Conservation (phyloP, 2,113 vertebrate species). For the Hipposideros armiger region DNA sequence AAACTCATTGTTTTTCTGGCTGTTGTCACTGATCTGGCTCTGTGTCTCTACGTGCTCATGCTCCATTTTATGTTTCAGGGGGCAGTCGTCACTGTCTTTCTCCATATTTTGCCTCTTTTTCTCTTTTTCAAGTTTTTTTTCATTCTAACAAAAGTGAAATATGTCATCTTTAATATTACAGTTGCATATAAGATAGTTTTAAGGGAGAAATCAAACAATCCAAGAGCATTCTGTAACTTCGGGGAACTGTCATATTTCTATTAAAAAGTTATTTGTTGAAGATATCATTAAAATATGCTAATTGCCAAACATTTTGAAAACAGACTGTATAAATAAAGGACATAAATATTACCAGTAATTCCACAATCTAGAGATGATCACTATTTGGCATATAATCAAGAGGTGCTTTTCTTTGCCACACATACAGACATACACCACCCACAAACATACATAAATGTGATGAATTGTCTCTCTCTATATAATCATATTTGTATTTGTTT, state of each 20-base stretch:
- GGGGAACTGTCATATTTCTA: neutral
- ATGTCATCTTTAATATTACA: constrained; percentile 13
- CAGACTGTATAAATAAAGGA: constrained; percentile 18
- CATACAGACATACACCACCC: neutral
- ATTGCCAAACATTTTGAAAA: constrained; percentile 37
- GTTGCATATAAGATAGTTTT: constrained; percentile 21
- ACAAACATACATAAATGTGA: constrained; percentile 20
- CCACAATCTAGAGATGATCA: neutral
- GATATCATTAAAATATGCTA: constrained; percentile 32
- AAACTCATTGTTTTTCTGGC: constrained; percentile 75
- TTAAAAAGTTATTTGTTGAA: constrained; percentile 40
- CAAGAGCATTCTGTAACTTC: constrained; percentile 3
- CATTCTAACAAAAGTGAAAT: constrained; percentile 88
- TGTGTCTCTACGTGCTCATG: constrained; percentile 78
- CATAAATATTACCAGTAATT: neutral
- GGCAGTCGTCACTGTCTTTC: constrained; percentile 64
- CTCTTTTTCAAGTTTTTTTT: constrained; percentile 90
- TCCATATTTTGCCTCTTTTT: constrained; percentile 86
- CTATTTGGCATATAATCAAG: neutral
- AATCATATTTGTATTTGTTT: neutral
- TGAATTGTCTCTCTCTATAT: neutral
- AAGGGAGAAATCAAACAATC: constrained; percentile 46
- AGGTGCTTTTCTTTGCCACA: neutral
- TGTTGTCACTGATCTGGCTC: constrained; percentile 75
- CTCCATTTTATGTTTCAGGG: constrained; percentile 68